phyloP scores from a whole-genome alignment of 2,888 invertebrate species.

The Xestia sexstrigata region DNA sequence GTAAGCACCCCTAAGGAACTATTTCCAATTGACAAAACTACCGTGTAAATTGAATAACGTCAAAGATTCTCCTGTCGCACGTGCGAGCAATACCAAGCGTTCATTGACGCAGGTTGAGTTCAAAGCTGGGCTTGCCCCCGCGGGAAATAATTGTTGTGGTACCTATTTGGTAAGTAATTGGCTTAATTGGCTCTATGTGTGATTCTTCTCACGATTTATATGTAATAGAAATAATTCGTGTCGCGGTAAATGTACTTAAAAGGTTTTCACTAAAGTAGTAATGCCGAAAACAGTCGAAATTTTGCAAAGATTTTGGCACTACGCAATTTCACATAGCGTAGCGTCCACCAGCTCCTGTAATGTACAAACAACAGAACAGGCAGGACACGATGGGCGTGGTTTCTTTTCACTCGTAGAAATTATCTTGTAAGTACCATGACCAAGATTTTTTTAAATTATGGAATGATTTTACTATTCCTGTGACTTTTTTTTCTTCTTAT shows the following conservation, averaged over 20 bases:
- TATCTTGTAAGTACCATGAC: no score
- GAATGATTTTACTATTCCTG: no score
- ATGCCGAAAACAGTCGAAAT: not conserved
- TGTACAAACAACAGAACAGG: no score
- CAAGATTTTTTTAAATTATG: no score
- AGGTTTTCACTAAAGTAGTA: not conserved
- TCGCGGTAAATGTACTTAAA: not conserved
- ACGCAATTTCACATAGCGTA: no score
- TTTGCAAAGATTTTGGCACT: no score
- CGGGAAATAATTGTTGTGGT: not conserved
- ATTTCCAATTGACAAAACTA: not conserved
- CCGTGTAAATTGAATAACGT: not conserved
- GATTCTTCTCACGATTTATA: not conserved
- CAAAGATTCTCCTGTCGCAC: constrained; percentile 11
- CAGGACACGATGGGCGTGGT: no score
- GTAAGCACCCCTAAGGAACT: not conserved
- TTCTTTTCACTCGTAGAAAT: no score
- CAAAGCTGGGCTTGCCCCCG: not conserved
- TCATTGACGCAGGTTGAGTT: constrained; percentile 26
- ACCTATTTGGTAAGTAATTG: no score
- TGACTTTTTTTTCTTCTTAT: no score
- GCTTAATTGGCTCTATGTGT: not conserved
- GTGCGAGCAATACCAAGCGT: not conserved
- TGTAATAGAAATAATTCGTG: not conserved
- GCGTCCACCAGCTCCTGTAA: no score